Evolutionary conservation across 2,888 invertebrate species (phyloP), one percentile per base, ranked within the genome.

Genomic region (Drosophila heteroneura): DNA sequence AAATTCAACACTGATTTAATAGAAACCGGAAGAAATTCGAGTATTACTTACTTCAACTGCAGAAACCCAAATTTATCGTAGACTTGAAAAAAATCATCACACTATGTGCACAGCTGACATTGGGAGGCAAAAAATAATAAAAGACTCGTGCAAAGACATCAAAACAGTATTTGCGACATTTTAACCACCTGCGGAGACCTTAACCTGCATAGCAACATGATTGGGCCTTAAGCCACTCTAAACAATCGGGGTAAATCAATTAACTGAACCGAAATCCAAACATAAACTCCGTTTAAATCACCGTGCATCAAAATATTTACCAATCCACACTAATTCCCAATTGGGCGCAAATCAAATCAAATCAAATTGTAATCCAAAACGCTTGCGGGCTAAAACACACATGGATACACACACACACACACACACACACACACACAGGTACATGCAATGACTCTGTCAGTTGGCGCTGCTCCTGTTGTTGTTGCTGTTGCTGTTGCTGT

Each of bases 271-370:
- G 70, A 79, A 86, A 74, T 59, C 59, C 66, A 83, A 80, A 76
- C 82, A 83, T 14, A 53, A 53, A 33, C 26, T 78, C 75, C 62
- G 76, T 33, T 62, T 70, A 81, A 88, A 72, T 83, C 79, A 77
- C 66, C 60, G 52, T 47, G 76, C 78, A 91, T 91, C 91, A 91
- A 80, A 91, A 91, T 91, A 91, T 91, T 91, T 91, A 86, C 89
- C 64, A 86, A 81, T 81, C 89, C 72, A 75, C 83, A 79, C 77
- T 88, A 91, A 91, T 91, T 91, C 91, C 91, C 91, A 91, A 91
- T 90, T 86, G 91, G 89, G 85, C 85, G 84, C 84, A 86, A 89
- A 86, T 86, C 85, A 86, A 85, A 83, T 83, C 83, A 83, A 83
- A 85, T 85, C 77, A 85, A 85, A 81, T 83, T 83, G 90, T 88